Evolutionary conservation across 2,113 vertebrate species (phyloP), one percentile per base, ranked within the genome.

Genomic region (Corapipo altera): DNA sequence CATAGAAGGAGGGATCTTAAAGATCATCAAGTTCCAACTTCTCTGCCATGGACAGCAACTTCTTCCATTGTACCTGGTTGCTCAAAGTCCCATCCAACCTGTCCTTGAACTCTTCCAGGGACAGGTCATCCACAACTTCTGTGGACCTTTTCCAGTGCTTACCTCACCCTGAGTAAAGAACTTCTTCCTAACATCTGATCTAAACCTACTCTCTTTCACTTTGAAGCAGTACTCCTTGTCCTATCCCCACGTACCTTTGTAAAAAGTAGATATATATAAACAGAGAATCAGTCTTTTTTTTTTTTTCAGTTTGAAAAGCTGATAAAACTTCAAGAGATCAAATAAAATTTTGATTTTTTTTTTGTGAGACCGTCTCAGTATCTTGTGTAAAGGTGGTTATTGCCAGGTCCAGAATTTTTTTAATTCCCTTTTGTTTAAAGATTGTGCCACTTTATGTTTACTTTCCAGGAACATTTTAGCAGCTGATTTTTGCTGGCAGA

Each of bases 381-480:
- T 23, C 84, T 84, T 91, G 35, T 70, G 5, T 35, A 55, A 79
- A 74, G 15, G 17, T 39, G 24, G 6, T 4, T 23, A 35, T 54
- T 35, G 4, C 15, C 8, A 54, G 12, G 8, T 17, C 16, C 12
- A 55, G 2, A 2, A 0, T 4, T 58, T 75, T 58, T 19, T 24
- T 26, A 49, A 41, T 57, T 62, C 7, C 3, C 9, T 78, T 92
- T 83, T 62, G 8, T 71, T 93, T 81, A 80, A 80, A 62, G 32
- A 39, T 65, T 69, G 12, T 88, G 11, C 8, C 43, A 35, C 21
- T 46, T 65, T 43, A 32, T 48, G 22, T 77, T 78, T 88, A 74
- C 82, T 85, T 96, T 95, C 91, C 39, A 96, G 85, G 88, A 91
- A 94, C 78, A 76, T 22, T 88, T 89, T 66, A 88, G 59, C 35